phyloP scores from a whole-genome alignment of 2,888 invertebrate genomes.

The Flabesymbios commensalis region DNA sequence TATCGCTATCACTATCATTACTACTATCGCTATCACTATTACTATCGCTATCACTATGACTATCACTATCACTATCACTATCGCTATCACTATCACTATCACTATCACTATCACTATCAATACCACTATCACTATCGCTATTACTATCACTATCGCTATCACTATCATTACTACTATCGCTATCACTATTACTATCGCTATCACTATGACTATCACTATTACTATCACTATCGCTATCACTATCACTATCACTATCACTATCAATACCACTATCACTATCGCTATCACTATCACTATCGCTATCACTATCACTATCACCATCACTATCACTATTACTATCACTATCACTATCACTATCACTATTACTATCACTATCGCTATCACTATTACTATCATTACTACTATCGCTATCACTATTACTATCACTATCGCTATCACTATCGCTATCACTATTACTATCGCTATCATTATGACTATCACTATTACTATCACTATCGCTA shows the following conservation, averaged over 20 bases:
- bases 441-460: not conserved
- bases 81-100: not conserved
- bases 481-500: not conserved
- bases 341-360: not conserved
- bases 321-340: not conserved
- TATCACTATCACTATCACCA: not conserved
- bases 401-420: not conserved
- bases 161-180: not conserved
- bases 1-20: not conserved
- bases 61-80: not conserved
- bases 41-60: not conserved
- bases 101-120: constrained; percentile 1
- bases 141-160: not conserved
- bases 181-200: not conserved
- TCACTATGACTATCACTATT: not conserved
- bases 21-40: not conserved
- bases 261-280: not conserved
- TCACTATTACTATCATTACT: not conserved
- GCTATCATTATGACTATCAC: not conserved
- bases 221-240: not conserved
- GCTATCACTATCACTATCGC: not conserved
- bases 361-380: not conserved
- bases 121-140: not conserved
- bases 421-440: not conserved
- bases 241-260: not conserved